Conservation (phyloP, 2,113 vertebrate genomes). For the Thermophis baileyi region DNA sequence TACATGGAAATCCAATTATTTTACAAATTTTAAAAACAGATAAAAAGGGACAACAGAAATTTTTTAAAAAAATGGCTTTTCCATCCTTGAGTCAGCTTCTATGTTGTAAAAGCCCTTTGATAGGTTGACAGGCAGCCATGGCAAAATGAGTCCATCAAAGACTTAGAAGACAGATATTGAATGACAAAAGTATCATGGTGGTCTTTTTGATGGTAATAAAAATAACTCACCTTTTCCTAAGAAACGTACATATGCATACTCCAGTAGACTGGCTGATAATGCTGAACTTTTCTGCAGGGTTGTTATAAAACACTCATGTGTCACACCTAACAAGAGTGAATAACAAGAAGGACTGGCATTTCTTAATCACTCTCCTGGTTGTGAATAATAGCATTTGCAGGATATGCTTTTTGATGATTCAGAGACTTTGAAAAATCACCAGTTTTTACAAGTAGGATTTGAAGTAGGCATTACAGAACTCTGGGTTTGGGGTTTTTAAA, state of each 20-base stretch:
- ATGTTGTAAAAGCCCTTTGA: neutral
- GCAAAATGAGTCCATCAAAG: neutral
- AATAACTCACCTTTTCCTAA: no score
- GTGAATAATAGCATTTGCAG: no score
- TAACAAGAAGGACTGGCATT: neutral
- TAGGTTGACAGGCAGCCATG: neutral
- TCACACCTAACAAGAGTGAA: neutral
- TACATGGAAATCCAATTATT: neutral
- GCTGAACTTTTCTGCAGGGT: neutral
- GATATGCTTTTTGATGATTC: neutral
- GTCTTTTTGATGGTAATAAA: neutral
- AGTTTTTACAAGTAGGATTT: neutral
- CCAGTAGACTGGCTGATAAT: neutral
- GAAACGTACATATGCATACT: neutral
- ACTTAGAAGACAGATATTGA: neutral
- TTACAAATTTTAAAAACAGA: neutral
- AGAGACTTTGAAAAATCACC: neutral
- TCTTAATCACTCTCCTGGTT: neutral
- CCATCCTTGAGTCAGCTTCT: neutral
- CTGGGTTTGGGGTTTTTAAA: neutral
- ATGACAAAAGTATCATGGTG: neutral
- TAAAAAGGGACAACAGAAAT: neutral
- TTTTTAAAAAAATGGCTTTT: neutral
- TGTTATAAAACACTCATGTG: neutral
- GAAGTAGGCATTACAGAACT: neutral